Conservation (phyloP, 2,888 invertebrate genomes). For the Lymantria monacha region DNA sequence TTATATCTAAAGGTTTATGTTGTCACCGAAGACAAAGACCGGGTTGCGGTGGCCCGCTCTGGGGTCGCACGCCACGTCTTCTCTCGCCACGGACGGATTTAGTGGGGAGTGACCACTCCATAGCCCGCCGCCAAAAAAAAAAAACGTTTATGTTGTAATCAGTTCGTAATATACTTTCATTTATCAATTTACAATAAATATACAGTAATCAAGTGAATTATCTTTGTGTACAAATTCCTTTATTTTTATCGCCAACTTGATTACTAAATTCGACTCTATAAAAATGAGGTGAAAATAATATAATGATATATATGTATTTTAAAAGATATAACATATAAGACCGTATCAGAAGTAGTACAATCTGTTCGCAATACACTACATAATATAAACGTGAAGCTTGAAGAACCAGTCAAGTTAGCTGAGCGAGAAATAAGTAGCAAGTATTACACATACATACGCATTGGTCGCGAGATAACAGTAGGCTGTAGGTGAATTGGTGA, state of each 20-base stretch:
- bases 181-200: conserved; percentile 7
- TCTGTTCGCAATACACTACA: conserved; percentile 31
- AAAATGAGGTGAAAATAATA: conserved; percentile 16
- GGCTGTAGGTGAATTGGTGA: conserved; percentile 65
- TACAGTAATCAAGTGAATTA: conserved; percentile 28
- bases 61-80: too few relatives aligned
- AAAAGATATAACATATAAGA: background rate
- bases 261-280: conserved; percentile 29
- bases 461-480: conserved; percentile 64
- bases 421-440: conserved; percentile 49
- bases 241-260: conserved; percentile 31
- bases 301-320: conserved; percentile 12
- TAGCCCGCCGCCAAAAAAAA: too few relatives aligned
- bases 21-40: too few relatives aligned
- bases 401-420: conserved; percentile 60
- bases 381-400: conserved; percentile 43
- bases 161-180: too few relatives aligned
- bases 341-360: conserved; percentile 19
- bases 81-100: too few relatives aligned
- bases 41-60: too few relatives aligned
- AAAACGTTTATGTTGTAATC: too few relatives aligned
- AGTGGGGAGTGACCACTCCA: too few relatives aligned
- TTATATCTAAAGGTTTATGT: too few relatives aligned
- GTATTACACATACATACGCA: conserved; percentile 41
- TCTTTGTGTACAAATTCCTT: conserved; percentile 31